Conservation (phyloP, 2,888 invertebrate genomes). For the Gastracanthus pulcherrimus region DNA sequence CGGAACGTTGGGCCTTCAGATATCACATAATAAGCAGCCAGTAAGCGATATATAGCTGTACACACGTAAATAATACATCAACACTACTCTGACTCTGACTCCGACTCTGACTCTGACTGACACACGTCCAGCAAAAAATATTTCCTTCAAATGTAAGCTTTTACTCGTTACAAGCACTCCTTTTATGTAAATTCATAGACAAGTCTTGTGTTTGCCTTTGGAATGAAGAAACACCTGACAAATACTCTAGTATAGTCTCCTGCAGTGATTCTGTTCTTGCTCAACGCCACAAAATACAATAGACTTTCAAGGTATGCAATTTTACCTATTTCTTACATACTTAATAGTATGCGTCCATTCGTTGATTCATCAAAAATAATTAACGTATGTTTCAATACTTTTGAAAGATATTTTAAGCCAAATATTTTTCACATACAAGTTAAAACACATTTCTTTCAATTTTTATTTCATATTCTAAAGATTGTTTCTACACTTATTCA, state of each 20-base stretch:
- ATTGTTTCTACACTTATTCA: neutral
- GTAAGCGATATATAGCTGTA: neutral
- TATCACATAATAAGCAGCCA: neutral
- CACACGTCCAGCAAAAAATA: conserved; percentile 1
- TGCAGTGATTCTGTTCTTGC: conserved; percentile 11
- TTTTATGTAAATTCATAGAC: conserved; percentile 4
- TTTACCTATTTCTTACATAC: neutral
- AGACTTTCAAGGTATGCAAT: conserved; percentile 32
- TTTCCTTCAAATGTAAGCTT: conserved; percentile 25
- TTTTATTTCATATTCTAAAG: no score
- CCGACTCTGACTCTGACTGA: no score
- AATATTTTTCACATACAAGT: no score
- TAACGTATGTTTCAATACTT: no score
- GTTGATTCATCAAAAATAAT: neutral
- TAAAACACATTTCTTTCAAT: no score
- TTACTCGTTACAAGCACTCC: neutral
- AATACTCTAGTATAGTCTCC: neutral
- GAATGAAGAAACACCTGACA: conserved; percentile 10
- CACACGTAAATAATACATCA: conserved; percentile 16
- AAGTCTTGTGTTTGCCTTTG: neutral
- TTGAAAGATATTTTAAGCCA: no score
- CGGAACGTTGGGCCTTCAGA: neutral
- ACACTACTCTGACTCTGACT: neutral
- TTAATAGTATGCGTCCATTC: neutral
- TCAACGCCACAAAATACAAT: conserved; percentile 17